Base-by-base conservation (phyloP, 2,113 vertebrate genomes). In the Gadus macrocephalus region DNA sequence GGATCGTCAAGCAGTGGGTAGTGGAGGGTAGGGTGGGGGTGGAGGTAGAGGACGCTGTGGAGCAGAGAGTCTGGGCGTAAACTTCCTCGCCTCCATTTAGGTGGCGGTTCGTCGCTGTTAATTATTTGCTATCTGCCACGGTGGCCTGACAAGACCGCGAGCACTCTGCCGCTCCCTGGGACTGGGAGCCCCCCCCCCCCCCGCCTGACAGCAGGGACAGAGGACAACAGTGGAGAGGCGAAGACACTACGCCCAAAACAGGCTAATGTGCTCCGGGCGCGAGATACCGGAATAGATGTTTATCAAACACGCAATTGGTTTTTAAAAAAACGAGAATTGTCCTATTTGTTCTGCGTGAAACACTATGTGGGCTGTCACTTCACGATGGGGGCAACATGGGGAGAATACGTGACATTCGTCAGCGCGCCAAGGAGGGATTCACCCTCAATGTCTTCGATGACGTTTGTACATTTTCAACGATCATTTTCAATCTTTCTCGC, bases 241-340 rank as follows among this genome's bases (percentile, higher is more conserved):
- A 17, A 59, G 56, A 59, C 16, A 6, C 9, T 11, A 8, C 22
- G n/a, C n/a, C 2, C 79, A 83, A 89, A 87, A 73, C 82, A 86
- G 87, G 86, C 87, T 85, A 85, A 72, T 80, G 74, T 75, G 63
- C 76, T 82, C 73, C 76, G 75, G 75, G 76, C 78, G 81, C 69
- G 71, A 74, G 68, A 75, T 78, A 64, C 5, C 2, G 55, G 17
- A 58, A 58, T n/a, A 49, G 42, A 49, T 49, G 9, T 49, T 9
- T 49, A 49, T 49, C 42, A 49, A 14, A 14, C 42, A 11, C 7
- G 38, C 38, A 11, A 11, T 42, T 42, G 5, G 9, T 42, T 42
- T 5, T 42, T 42, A 42, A 42, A 42, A 42, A 11, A 9, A 49
- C 42, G 9, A 49, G 42, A 49, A 49, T 49, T 49, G 42, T 9